Evolutionary conservation across 2,888 invertebrate species (phyloP).

Genomic region (Lasioglossum calceatum): DNA sequence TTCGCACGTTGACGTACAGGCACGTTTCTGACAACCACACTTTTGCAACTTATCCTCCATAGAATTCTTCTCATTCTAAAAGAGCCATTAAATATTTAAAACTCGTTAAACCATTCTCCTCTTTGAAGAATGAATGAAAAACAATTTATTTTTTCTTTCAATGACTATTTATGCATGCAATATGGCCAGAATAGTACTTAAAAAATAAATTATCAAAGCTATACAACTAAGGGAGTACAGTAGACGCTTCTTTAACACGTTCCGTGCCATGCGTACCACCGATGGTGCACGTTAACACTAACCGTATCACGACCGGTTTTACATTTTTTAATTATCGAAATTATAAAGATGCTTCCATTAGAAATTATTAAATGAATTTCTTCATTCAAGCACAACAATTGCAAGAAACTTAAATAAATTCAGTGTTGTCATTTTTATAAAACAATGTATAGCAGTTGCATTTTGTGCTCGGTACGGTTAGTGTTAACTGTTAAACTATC

Average conservation of each 20-base stretch:
- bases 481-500: no score
- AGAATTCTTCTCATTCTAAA: conserved; percentile 78
- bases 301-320: no score
- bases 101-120: neutral
- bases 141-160: neutral
- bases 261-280: no score
- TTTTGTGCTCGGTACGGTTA: no score
- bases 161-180: neutral
- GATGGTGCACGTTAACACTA: neutral
- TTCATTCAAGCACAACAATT: no score
- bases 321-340: no score
- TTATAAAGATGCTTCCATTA: no score
- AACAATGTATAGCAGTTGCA: no score
- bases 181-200: neutral
- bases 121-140: no score
- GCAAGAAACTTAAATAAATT: no score
- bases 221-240: neutral
- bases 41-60: conserved; percentile 76
- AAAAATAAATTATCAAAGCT: neutral
- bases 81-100: conserved; percentile 6
- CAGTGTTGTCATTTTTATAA: no score
- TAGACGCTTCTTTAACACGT: neutral
- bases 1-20: conserved; percentile 80
- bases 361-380: no score
- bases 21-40: conserved; percentile 79